A percentile compares a stretch with the other conserved stretches of the same genome.
These are phyloP conservation scores for Platynereis dumerilii DNA, from an alignment of 2,888 invertebrate genomes.

Conservation along the genomic window DNA sequence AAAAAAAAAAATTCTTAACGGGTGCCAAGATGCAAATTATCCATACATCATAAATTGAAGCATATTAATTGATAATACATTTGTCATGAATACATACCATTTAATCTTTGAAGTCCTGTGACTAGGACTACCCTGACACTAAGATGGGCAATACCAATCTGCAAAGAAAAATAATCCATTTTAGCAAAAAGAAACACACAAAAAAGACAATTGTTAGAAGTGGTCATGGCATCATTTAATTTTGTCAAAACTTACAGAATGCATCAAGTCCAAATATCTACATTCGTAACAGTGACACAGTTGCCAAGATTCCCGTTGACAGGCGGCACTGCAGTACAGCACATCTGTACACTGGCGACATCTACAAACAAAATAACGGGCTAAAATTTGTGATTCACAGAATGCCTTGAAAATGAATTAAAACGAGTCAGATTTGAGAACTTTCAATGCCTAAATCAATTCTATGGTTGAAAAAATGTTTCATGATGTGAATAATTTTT, in stretches of 20 bases:
- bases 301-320: slow-evolving; percentile 45
- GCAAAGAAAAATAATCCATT: slow-evolving; percentile 20
- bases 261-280: slow-evolving; percentile 46
- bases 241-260: slow-evolving; percentile 53
- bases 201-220: background rate
- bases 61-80: no score
- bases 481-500: no score
- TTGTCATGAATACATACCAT: no score
- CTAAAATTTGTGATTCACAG: no score
- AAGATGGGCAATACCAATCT: slow-evolving; percentile 60
- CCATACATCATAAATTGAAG: no score
- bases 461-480: no score
- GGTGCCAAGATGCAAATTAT: no score
- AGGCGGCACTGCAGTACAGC: slow-evolving; percentile 47
- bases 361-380: slow-evolving; percentile 16
- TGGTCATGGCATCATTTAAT: background rate
- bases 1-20: no score
- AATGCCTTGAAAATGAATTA: no score
- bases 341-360: slow-evolving; percentile 48
- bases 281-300: slow-evolving; percentile 54
- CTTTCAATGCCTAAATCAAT: no score
- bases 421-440: no score
- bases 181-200: background rate
- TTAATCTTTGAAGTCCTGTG: slow-evolving; percentile 43
- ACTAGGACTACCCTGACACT: slow-evolving; percentile 49